These are phyloP conservation scores for Melanocharis versteri DNA, from an alignment of 2,113 vertebrate species.

Conservation along the genomic window DNA sequence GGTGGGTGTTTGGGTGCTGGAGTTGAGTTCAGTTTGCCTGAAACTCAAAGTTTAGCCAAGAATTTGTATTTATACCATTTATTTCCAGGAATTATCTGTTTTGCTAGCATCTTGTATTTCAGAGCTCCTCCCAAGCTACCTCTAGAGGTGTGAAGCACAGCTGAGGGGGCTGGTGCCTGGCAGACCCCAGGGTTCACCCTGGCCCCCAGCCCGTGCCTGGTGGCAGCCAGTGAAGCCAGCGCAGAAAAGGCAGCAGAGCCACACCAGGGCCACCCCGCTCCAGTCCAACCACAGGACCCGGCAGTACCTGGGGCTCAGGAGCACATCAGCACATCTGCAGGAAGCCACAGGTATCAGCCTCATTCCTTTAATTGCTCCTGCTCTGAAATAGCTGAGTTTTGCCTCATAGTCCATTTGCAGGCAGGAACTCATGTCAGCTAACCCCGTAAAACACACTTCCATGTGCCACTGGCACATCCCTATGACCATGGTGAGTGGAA, in stretches of 20 bases:
- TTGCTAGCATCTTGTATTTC: neutral
- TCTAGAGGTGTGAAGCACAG: neutral
- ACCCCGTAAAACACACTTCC: neutral
- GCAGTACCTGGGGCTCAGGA: neutral
- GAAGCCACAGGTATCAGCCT: neutral
- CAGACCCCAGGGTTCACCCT: neutral
- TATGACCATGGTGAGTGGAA: neutral
- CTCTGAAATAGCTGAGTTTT: neutral
- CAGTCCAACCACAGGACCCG: neutral
- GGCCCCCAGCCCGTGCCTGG: fast-evolving
- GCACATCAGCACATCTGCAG: neutral
- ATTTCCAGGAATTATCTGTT: neutral
- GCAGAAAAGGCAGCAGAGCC: neutral
- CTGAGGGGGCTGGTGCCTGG: neutral
- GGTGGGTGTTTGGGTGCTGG: neutral
- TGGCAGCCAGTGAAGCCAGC: no score
- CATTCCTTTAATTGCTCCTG: neutral
- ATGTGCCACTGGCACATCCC: neutral
- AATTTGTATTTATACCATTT: neutral
- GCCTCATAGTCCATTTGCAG: neutral
- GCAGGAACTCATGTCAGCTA: neutral
- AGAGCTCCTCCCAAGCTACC: neutral
- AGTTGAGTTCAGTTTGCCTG: neutral
- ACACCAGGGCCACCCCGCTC: neutral
- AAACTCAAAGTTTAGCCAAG: neutral